These are phyloP conservation scores for Percopsis omiscomaycus DNA, from an alignment of 2,797 vertebrate genomes.

Conservation along the genomic window DNA sequence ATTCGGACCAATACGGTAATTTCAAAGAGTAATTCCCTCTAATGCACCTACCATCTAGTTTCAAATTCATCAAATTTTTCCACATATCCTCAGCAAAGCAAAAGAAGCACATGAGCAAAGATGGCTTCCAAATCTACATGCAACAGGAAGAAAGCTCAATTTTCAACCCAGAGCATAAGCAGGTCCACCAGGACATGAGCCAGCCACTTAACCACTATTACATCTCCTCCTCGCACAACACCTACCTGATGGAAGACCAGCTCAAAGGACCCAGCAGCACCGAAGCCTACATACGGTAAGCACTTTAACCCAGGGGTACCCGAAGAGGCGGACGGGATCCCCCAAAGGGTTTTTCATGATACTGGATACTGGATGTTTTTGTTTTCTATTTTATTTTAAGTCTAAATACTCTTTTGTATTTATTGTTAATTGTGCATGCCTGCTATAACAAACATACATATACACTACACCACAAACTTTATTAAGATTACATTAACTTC, in stretches of 20 bases:
- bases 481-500: too few relatives aligned
- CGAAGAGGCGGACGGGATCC: background rate
- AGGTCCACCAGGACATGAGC: conserved; percentile 92
- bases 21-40: too few relatives aligned
- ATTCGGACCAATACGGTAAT: too few relatives aligned
- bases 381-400: too few relatives aligned
- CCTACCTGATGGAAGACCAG: conserved; percentile 95
- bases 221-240: conserved; percentile 97
- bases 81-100: conserved; percentile 77
- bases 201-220: conserved; percentile 92
- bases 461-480: too few relatives aligned
- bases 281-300: conserved; percentile 93
- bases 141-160: conserved; percentile 82
- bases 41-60: too few relatives aligned
- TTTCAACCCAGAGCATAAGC: conserved; percentile 80
- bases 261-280: conserved; percentile 93
- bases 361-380: background rate
- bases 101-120: conserved; percentile 85
- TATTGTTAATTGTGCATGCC: too few relatives aligned
- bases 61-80: background rate
- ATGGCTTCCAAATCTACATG: conserved; percentile 93
- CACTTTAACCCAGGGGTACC: background rate
- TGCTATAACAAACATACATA: too few relatives aligned
- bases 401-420: too few relatives aligned
- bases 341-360: background rate